Base-by-base conservation (phyloP, 2,113 vertebrate genomes). In the Brachirus orientalis region DNA sequence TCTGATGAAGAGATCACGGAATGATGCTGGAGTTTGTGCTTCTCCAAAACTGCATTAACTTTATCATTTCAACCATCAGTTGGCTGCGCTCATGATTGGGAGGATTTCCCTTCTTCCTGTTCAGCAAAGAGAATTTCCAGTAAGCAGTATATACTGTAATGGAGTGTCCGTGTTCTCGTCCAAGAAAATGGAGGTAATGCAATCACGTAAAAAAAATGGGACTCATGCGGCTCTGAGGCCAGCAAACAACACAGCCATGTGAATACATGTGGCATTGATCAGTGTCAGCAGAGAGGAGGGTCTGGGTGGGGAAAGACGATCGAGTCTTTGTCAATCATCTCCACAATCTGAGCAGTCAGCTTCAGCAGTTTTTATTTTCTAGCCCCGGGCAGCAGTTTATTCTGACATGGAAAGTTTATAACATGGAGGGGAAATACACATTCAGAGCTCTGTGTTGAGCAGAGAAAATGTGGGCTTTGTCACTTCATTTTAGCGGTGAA, bases 221-320 rank as follows among this genome's bases (percentile, higher is more conserved):
- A 86, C 72, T 89, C 88, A 85, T 77, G 86, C 48, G 74, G 65
- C 74, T 56, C 17, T 10, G 55, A 67, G 69, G 65, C 79, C 50
- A 16, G 56, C 57, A 36, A 52, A 65, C 64, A 69, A 57, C 66
- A 52, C 63, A 68, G 75, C 80, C 73, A 71, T 79, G 79, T 67
- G 79, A 70, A 77, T 69, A 79, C 90, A 91, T 89, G 86, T 91
- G 90, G 86, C 58, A 79, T 75, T 88, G 84, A 89, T 90, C 88
- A 91, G 73, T 41, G 62, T 67, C 75, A 55, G 82, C 77, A 69
- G 82, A 75, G 75, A 69, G 43, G 50, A 43, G 61, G 45, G 77
- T 78, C 76, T 74, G 72, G 66, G 58, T 19, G 75, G 69, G 50
- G 67, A 68, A 3, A 16, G 56, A 86, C 43, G 59, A 68, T 66